These are phyloP conservation scores for Lacerta bilineata DNA, from an alignment of 2,797 vertebrate genomes.

Conservation along the genomic window DNA sequence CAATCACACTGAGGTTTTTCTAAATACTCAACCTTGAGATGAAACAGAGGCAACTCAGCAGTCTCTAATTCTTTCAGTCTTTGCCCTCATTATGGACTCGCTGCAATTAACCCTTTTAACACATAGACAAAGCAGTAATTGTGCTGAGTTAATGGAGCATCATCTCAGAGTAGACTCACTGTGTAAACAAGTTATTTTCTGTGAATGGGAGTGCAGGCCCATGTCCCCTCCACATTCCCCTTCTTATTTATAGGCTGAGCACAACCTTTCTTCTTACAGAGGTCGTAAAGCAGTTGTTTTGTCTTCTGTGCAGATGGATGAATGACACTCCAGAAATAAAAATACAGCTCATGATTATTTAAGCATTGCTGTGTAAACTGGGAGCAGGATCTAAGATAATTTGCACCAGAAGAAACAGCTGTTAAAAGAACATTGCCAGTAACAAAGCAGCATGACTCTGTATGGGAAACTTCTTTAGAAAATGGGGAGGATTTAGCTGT, in stretches of 20 bases:
- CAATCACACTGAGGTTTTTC: neutral
- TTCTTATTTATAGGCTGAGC: neutral
- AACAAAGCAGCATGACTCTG: constrained; percentile 5
- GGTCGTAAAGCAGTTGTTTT: neutral
- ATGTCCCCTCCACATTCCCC: neutral
- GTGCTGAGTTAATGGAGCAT: neutral
- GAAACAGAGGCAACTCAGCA: constrained; percentile 1
- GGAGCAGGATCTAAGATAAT: constrained; percentile 28
- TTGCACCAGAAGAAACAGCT: constrained; percentile 26
- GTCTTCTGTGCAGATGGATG: neutral
- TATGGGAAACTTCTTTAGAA: constrained; percentile 3
- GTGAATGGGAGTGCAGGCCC: neutral
- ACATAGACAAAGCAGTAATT: neutral
- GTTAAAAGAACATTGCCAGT: constrained; percentile 18
- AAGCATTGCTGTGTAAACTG: constrained; percentile 3
- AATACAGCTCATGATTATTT: constrained; percentile 13
- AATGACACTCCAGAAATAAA: neutral
- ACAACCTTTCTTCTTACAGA: neutral
- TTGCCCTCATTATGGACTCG: neutral
- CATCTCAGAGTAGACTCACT: neutral
- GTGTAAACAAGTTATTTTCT: neutral
- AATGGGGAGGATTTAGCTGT: constrained; percentile 8
- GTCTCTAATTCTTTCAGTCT: neutral
- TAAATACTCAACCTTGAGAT: neutral
- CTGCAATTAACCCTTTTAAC: constrained; percentile 7